Base-by-base conservation (phyloP, 37 sponge, comb jelly and placozoan genomes). In the Haliclona indistincta region DNA sequence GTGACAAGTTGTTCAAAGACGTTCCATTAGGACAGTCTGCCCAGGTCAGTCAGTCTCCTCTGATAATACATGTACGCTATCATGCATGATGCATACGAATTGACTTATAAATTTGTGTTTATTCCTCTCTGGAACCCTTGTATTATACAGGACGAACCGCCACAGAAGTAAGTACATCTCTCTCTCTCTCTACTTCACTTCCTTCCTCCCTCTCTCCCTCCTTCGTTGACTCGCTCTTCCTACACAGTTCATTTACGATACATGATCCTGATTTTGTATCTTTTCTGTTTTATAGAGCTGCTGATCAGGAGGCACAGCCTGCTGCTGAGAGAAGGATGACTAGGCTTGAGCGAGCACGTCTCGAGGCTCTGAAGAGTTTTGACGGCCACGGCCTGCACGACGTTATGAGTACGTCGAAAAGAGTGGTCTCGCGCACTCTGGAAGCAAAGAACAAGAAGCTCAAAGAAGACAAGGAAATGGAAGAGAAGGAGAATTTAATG, bases 291-390 rank as follows among this genome's bases (percentile, higher is more conserved):
- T 38, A 38, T 65, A 38, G 29, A 10, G 15, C 4, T 65, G 42
- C 15, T 65, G 29, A 38, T 65, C 29, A 65, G 37, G 28, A 61
- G 7, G 70, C 36, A 13, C 36, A 64, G 36, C 10, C 51, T 69
- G 20, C 39, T 66, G 49, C 30, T 30, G 51, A 15, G 10, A 23
- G 49, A 34, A 32, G 65, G 42, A 37, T 65, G 45, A 84, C 84
- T 13, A 34, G 77, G 47, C 54, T 40, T 0, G 77, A 84, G 58
- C n/a, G 41, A 11, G 76, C 84, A 2, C 39, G 54, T 19, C 52
- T 76, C 3, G 84, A 84, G 40, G 63, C 77, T 7, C 53, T 84
- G 5, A 36, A 84, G 64, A 70, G 71, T 69, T 84, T 84, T 47
- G 84, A 77, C 10, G 77, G 82, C 1, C 28, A 51, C 36, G 73